These are phyloP conservation scores for Galagoides demidoff DNA, from an alignment of 2,797 vertebrate species.

Conservation along the genomic window DNA sequence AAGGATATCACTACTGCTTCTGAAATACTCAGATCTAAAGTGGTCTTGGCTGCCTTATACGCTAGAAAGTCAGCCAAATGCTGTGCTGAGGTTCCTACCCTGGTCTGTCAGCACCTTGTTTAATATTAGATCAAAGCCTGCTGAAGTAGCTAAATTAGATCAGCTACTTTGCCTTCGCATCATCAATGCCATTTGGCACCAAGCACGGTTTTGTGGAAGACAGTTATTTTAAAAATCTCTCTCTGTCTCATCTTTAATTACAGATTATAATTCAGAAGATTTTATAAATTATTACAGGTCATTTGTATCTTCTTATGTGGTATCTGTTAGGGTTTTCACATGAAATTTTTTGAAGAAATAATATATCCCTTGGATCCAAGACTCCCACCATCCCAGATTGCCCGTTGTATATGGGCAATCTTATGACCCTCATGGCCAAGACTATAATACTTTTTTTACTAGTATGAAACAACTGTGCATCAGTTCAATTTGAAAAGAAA, in stretches of 20 bases:
- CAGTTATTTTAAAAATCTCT: neutral
- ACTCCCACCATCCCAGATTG: neutral
- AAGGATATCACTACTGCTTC: neutral
- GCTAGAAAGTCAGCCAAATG: conserved; percentile 14
- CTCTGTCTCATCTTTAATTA: neutral
- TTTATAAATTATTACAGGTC: neutral
- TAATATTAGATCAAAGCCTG: conserved; percentile 25
- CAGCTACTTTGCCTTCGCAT: conserved; percentile 7
- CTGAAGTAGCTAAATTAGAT: conserved; percentile 24
- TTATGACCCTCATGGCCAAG: neutral
- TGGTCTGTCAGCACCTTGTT: neutral
- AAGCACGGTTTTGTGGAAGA: neutral
- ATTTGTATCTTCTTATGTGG: neutral
- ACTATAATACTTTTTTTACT: neutral
- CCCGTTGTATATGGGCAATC: neutral
- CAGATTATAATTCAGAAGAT: neutral
- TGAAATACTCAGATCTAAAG: neutral
- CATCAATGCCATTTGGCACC: neutral
- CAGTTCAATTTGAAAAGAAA: neutral
- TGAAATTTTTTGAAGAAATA: neutral
- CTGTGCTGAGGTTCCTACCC: neutral
- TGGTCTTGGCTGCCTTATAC: neutral
- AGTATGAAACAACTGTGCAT: neutral
- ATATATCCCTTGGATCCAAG: neutral
- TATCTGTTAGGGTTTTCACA: neutral